Base-by-base conservation (phyloP, 2,113 vertebrate genomes). In the Rhadina sibilatrix region DNA sequence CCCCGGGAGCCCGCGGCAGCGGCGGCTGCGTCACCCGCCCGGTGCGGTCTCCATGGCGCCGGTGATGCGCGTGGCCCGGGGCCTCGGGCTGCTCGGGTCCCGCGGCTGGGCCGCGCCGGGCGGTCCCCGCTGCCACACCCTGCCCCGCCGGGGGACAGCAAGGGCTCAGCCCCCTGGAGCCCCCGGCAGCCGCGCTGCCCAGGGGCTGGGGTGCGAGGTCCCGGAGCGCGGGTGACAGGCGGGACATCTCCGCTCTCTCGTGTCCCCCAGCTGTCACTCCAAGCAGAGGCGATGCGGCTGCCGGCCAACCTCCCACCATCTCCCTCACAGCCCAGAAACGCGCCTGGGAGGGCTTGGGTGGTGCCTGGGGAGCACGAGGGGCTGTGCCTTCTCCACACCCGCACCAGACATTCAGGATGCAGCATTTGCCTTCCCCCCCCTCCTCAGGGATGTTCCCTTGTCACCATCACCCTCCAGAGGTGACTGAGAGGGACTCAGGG, bases 41-140 rank as follows among this genome's bases (percentile, higher is more conserved):
- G 0, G 3, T 46, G 2, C 68, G 0, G 3, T 10, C 6, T 2
- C 59, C 9, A 0, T 6, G 23, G 56, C 18, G 65, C 54, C 2
- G 54, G 2, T 63, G 91, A 90, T 90, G 94, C 89, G 2, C 28
- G 10, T 0, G 80, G 83, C 2, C 13, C 1, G 52, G 63, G 63
- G 8, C 25, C 68, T 30, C 0, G 37, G 31, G 50, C 35, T 7
- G 35, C 6, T 3, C 15, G 12, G 9, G 23, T 54, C 21, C 72
- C 22, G 61, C 3, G 56, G 8, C 16, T 8, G 23, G 12, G 54
- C 30, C 12, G 40, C 38, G 11, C 38, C 38, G 42, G 16, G 16
- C 11, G 10, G 7, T 35, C 28, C 19, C 38, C 24, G 4, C 68
- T 18, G 42, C 37, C 61, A 16, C 8, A 5, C 19, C 15, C 30